Base-by-base conservation (phyloP, 1,140 invertebrate species). In the Eulimnadia texana region DNA sequence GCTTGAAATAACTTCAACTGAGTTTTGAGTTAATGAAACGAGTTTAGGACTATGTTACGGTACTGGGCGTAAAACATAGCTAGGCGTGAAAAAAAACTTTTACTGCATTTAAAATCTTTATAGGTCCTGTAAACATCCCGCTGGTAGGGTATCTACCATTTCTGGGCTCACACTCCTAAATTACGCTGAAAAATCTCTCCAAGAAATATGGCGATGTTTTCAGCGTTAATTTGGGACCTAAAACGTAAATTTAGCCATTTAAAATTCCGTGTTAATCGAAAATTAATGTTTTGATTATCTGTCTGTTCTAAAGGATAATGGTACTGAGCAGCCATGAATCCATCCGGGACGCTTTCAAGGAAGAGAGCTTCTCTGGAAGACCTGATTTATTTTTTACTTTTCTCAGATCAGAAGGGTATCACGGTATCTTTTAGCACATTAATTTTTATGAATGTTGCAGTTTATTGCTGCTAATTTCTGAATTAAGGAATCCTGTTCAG, bases 291-390 rank as follows among this genome's bases (percentile, higher is more conserved):
- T n/a, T n/a, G n/a, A n/a, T 52, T 61, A 20, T n/a, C n/a, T 57
- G 53, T 2, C 33, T 42, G 23, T 61, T 60, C 33, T 50, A 61
- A 20, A 6, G 33, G 6, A 25, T 50, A n/a, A 53, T 64, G 19
- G 33, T 64, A 3, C 22, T 64, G 33, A 63, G 33, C 52, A 54
- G 55, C 29, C 23, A 54, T 2, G 56, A 62, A 50, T 1, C 51
- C 16, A 56, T 64, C 0, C 33, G 51, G 25, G 61, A 64, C 10
- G 60, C 60, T 1, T 62, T 64, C 16, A 64, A 64, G 33, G 60
- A 63, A 13, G 63, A 64, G 13, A 16, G 13, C 51, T 62, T 64
- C 56, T 9, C 63, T 3, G 61, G 61, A 16, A 29, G 63, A 47
- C 63, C 63, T n/a, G 1, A 22, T 16, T 52, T 62, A 16, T 16